phyloP scores from a whole-genome alignment of 2,797 vertebrate species.

The Falco cherrug region DNA sequence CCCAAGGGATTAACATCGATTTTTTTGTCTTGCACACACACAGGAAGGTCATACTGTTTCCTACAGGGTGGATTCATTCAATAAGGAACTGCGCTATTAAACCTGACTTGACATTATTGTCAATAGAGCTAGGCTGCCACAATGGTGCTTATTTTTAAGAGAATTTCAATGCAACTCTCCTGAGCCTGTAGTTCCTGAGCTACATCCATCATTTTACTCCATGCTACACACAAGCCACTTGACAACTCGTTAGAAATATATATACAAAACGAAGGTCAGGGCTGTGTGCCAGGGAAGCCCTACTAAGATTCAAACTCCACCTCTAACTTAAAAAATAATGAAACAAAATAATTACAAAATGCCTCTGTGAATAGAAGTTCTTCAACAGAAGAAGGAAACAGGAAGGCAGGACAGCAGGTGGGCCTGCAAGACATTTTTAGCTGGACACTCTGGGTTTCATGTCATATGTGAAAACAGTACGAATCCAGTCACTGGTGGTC shows the following conservation, averaged over 20 bases:
- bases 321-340: neutral
- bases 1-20: constrained; percentile 35
- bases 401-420: neutral
- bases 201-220: constrained; percentile 2
- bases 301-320: neutral
- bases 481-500: neutral
- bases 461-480: neutral
- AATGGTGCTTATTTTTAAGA: neutral
- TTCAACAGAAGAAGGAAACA: neutral
- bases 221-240: neutral
- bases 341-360: neutral
- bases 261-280: neutral
- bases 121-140: constrained; percentile 21
- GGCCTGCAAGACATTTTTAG: neutral
- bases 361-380: neutral
- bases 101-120: neutral
- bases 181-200: neutral
- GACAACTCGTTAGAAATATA: constrained; percentile 33
- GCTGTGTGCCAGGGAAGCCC: neutral
- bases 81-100: constrained; percentile 36
- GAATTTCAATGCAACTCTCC: constrained; percentile 15
- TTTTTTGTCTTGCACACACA: neutral
- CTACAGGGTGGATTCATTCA: constrained; percentile 48
- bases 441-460: neutral
- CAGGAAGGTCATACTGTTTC: constrained; percentile 46